Percentiles rank a stretch among this genome's conserved stretches.
Conservation (phyloP, 2,113 vertebrate species). For the Carettochelys insculpta region DNA sequence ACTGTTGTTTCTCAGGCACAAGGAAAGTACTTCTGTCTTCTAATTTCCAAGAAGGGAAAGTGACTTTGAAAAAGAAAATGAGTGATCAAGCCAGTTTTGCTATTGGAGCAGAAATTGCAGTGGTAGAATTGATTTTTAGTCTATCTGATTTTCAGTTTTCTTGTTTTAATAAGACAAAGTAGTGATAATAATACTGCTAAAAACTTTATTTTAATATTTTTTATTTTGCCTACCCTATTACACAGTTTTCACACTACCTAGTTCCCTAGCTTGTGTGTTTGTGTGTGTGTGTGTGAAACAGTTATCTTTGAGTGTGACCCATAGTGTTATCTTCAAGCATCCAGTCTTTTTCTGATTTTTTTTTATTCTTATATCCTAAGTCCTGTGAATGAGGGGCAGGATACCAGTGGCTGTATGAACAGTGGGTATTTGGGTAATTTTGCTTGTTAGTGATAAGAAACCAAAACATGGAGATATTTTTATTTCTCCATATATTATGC, state of each 20-base stretch:
- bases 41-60: background rate
- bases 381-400: background rate
- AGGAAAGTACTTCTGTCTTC: too few relatives aligned
- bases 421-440: background rate
- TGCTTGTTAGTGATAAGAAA: background rate
- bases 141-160: slow-evolving; percentile 56
- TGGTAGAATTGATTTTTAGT: slow-evolving; percentile 38
- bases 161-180: slow-evolving; percentile 47
- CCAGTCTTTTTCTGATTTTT: background rate
- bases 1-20: too few relatives aligned
- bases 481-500: too few relatives aligned
- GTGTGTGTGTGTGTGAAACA: background rate
- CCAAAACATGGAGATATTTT: background rate
- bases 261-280: background rate
- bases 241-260: slow-evolving; percentile 27
- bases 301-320: background rate
- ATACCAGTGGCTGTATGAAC: background rate
- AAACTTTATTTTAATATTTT: slow-evolving; percentile 62
- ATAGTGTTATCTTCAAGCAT: background rate
- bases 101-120: slow-evolving; percentile 21
- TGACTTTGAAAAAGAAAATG: background rate
- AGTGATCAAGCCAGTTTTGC: slow-evolving; percentile 38
- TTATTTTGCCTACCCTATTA: slow-evolving; percentile 54
- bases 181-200: slow-evolving; percentile 40
- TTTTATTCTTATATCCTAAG: background rate